These are phyloP conservation scores for Tachysurus vachellii DNA, from an alignment of 2,113 vertebrate species.

Conservation along the genomic window DNA sequence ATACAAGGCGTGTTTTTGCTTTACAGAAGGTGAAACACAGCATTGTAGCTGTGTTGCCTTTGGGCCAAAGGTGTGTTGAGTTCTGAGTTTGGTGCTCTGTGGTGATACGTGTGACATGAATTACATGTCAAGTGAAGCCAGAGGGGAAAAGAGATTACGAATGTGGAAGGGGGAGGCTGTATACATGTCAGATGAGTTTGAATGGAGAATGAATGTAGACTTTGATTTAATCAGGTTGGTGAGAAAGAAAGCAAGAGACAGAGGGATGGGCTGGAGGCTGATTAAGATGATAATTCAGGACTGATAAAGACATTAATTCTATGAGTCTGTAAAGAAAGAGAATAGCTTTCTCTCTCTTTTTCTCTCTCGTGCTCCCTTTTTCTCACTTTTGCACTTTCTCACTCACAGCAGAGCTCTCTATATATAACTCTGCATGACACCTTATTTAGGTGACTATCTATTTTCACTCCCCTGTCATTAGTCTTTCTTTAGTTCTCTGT, in stretches of 20 bases:
- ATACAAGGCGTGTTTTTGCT: background rate
- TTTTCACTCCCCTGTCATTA: constrained; percentile 21
- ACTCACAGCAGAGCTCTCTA: constrained; percentile 16
- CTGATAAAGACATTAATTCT: constrained; percentile 18
- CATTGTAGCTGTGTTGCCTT: constrained; percentile 6
- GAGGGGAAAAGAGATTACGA: constrained; percentile 24
- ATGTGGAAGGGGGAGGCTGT: constrained; percentile 2
- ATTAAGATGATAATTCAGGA: constrained; percentile 13
- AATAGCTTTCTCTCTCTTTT: background rate
- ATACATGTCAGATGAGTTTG: constrained; percentile 1
- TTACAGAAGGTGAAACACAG: background rate
- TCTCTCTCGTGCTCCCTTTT: constrained; percentile 11
- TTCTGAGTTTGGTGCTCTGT: constrained; percentile 20
- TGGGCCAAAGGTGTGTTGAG: constrained; percentile 11
- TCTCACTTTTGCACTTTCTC: constrained; percentile 2
- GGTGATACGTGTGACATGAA: background rate
- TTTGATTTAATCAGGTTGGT: constrained; percentile 18
- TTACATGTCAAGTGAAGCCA: constrained; percentile 17
- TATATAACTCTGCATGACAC: constrained; percentile 29
- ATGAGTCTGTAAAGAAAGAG: constrained; percentile 1
- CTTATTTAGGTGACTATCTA: constrained; percentile 41
- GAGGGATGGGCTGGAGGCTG: background rate
- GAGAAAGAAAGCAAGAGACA: constrained; percentile 5
- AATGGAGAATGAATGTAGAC: constrained; percentile 15
- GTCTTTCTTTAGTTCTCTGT: constrained; percentile 38